Evolutionary conservation across 2,888 invertebrate genomes (phyloP).

Genomic region (Anarsia innoxiella): DNA sequence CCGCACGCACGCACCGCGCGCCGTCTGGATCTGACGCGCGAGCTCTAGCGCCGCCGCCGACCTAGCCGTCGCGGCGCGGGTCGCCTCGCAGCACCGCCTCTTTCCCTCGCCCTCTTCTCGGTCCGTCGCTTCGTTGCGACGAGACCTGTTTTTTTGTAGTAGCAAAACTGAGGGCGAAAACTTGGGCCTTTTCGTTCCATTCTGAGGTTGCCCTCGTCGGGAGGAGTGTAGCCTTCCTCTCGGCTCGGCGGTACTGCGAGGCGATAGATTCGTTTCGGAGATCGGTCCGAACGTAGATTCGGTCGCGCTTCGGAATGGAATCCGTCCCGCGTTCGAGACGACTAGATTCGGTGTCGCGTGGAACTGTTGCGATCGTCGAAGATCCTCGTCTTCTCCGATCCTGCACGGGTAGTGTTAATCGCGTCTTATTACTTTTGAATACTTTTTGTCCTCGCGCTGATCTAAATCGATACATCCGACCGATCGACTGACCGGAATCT

Average conservation of each 20-base stretch:
- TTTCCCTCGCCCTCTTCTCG: too few relatives aligned
- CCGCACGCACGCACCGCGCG: constrained; percentile 14
- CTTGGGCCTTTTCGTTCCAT: too few relatives aligned
- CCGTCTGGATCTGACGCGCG: constrained; percentile 11
- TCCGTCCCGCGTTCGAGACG: too few relatives aligned
- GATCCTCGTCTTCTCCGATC: too few relatives aligned
- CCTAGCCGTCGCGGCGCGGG: background rate
- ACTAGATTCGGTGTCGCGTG: background rate
- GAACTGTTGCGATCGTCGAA: constrained; percentile 5
- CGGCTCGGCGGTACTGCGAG: too few relatives aligned
- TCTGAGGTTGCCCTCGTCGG: too few relatives aligned
- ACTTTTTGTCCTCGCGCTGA: constrained; percentile 35
- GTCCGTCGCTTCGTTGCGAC: too few relatives aligned
- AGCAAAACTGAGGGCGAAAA: too few relatives aligned
- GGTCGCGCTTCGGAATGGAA: too few relatives aligned
- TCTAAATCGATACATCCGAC: constrained; percentile 30
- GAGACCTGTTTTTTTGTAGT: too few relatives aligned
- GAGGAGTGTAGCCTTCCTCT: too few relatives aligned
- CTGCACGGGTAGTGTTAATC: constrained; percentile 19
- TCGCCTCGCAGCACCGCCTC: too few relatives aligned
- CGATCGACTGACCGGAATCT: constrained; percentile 15
- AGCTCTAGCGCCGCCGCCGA: constrained; percentile 18
- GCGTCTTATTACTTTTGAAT: constrained; percentile 18
- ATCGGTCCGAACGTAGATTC: background rate
- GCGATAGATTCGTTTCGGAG: background rate